Evolutionary conservation across 2,888 invertebrate species (phyloP).

Genomic region (Synergus laeviventris): DNA sequence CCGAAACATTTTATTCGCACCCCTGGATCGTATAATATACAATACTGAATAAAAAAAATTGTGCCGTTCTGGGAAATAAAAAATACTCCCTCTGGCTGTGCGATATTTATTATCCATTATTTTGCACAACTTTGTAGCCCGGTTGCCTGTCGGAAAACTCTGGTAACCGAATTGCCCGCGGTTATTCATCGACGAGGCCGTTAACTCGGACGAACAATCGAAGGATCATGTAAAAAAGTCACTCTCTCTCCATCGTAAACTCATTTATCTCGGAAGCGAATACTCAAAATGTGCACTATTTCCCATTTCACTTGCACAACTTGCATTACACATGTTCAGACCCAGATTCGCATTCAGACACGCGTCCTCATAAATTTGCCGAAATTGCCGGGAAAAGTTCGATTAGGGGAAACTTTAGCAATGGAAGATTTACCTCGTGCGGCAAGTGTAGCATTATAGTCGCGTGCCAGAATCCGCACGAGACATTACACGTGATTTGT

Average conservation of each 20-base stretch:
- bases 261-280: constrained; percentile 21
- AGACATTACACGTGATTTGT: constrained; percentile 25
- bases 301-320: constrained; percentile 4
- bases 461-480: constrained; percentile 34
- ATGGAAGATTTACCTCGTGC: constrained; percentile 20
- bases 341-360: neutral
- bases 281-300: constrained; percentile 11
- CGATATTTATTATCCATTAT: constrained; percentile 37
- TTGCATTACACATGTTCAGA: constrained; percentile 5
- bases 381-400: constrained; percentile 23
- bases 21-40: neutral
- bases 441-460: constrained; percentile 33
- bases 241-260: constrained; percentile 32
- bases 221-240: constrained; percentile 38
- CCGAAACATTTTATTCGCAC: constrained; percentile 1
- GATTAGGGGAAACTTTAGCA: neutral
- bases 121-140: constrained; percentile 38
- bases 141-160: constrained; percentile 38
- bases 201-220: constrained; percentile 21
- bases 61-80: neutral
- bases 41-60: constrained; percentile 14
- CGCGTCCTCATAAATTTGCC: constrained; percentile 16
- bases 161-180: constrained; percentile 31
- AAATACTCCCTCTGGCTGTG: neutral
- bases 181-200: constrained; percentile 20